Conservation (phyloP, 2,888 invertebrate species). For the Caenorhabditis wallacei region DNA sequence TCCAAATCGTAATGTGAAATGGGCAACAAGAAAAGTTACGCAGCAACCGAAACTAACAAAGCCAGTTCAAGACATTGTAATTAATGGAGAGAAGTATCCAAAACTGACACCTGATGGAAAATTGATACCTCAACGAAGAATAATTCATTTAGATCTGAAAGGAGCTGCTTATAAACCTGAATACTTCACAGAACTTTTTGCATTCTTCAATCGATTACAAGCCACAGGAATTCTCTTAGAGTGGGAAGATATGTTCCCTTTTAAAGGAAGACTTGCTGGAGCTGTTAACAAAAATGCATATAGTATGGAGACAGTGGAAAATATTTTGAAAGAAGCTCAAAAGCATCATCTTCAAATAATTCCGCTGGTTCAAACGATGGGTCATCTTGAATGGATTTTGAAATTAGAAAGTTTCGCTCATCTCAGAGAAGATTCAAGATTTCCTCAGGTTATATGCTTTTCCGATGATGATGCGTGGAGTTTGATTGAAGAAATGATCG, state of each 20-base stretch:
- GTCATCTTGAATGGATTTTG: slow-evolving; percentile 90
- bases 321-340: slow-evolving; percentile 61
- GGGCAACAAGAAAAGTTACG: slow-evolving; percentile 4
- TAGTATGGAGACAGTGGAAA: slow-evolving; percentile 86
- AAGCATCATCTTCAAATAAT: slow-evolving; percentile 87
- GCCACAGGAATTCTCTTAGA: slow-evolving; percentile 90
- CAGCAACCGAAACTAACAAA: not conserved
- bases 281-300: slow-evolving; percentile 88
- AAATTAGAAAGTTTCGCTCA: slow-evolving; percentile 88
- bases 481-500: slow-evolving; percentile 83
- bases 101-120: slow-evolving; percentile 74
- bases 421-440: slow-evolving; percentile 87
- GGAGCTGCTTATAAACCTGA: slow-evolving; percentile 84
- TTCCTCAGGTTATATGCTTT: slow-evolving; percentile 84
- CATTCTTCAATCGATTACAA: slow-evolving; percentile 87
- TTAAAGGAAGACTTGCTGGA: slow-evolving; percentile 86
- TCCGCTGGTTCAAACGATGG: slow-evolving; percentile 91
- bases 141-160: slow-evolving; percentile 92
- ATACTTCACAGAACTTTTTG: slow-evolving; percentile 86
- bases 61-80: slow-evolving; percentile 9
- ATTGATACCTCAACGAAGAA: slow-evolving; percentile 84
- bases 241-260: slow-evolving; percentile 94
- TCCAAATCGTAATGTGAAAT: not conserved
- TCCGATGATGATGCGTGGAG: slow-evolving; percentile 83
- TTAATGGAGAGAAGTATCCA: slow-evolving; percentile 74